These are phyloP conservation scores for Microctenopoma stevenorrisi DNA, from an alignment of 2,797 vertebrate species.

Conservation along the genomic window DNA sequence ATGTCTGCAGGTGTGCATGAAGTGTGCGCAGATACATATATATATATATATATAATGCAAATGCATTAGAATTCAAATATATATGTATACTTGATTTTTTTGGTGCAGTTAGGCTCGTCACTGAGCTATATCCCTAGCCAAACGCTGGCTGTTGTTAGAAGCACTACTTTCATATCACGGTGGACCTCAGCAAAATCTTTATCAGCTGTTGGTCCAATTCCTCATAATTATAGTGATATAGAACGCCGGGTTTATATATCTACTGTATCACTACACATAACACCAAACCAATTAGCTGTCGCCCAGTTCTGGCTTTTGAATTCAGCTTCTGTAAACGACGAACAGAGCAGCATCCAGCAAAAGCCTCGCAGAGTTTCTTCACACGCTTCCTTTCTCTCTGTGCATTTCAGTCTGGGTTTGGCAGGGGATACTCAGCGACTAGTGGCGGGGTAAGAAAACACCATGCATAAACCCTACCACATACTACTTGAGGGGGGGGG, in stretches of 20 bases:
- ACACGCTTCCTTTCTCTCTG: constrained; percentile 19
- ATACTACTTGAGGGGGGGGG: constrained; percentile 43
- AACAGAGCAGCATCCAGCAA: not conserved
- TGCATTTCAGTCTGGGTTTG: constrained; percentile 54
- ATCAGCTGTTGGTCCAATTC: constrained; percentile 37
- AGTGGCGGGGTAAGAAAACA: constrained; percentile 72
- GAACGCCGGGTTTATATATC: constrained; percentile 62
- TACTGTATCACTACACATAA: constrained; percentile 65
- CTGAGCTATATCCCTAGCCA: constrained; percentile 76
- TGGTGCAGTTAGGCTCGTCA: constrained; percentile 74
- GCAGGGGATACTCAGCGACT: constrained; percentile 73
- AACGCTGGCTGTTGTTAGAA: constrained; percentile 56
- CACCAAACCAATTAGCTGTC: constrained; percentile 36
- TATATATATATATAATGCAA: constrained; percentile 68
- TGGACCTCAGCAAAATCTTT: constrained; percentile 59
- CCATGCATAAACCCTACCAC: constrained; percentile 80
- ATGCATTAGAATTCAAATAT: constrained; percentile 71
- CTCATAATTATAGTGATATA: constrained; percentile 58
- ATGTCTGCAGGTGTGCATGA: constrained; percentile 83
- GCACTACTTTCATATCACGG: constrained; percentile 64
- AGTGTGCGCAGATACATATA: constrained; percentile 74
- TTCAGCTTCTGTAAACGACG: not conserved
- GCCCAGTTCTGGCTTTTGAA: constrained; percentile 16
- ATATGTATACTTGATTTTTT: constrained; percentile 66
- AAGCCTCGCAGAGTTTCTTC: not conserved